These are phyloP conservation scores for Drosophila ambigua DNA, from an alignment of 1,140 invertebrate species.

Conservation along the genomic window DNA sequence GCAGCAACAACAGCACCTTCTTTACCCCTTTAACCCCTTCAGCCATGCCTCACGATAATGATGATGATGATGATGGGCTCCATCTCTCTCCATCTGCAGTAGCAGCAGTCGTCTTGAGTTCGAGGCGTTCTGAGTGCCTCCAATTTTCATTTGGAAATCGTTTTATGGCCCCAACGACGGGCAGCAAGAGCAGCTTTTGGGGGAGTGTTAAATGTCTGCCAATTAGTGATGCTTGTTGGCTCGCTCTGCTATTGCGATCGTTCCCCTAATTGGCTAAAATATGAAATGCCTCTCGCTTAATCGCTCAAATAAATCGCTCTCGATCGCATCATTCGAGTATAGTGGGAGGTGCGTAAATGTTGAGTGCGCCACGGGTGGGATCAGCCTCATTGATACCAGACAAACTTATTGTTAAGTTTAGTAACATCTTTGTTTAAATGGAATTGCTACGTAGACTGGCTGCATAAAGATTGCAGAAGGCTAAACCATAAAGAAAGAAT, in stretches of 20 bases:
- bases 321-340: not conserved
- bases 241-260: constrained; percentile 43
- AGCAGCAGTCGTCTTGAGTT: constrained; percentile 5
- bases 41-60: not conserved
- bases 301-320: constrained; percentile 50
- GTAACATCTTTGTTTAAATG: too few species aligned
- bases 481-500: too few species aligned
- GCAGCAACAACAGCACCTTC: not conserved
- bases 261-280: constrained; percentile 72
- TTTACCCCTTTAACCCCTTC: constrained; percentile 23
- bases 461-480: too few species aligned
- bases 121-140: constrained; percentile 42
- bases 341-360: not conserved
- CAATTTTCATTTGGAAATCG: constrained; percentile 55
- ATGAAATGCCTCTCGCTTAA: constrained; percentile 67
- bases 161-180: constrained; percentile 32
- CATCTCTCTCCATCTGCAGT: constrained; percentile 37
- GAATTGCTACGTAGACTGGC: too few species aligned
- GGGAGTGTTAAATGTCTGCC: constrained; percentile 76
- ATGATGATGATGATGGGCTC: constrained; percentile 59
- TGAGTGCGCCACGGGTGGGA: not conserved
- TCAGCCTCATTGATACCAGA: too few species aligned
- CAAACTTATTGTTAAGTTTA: too few species aligned
- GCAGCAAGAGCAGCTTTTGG: not conserved
- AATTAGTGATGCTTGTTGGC: constrained; percentile 68